A percentile compares a stretch with the other conserved stretches of the same genome.
Evolutionary conservation across 2,797 vertebrate species (phyloP).

Genomic region (Staurois parvus): DNA sequence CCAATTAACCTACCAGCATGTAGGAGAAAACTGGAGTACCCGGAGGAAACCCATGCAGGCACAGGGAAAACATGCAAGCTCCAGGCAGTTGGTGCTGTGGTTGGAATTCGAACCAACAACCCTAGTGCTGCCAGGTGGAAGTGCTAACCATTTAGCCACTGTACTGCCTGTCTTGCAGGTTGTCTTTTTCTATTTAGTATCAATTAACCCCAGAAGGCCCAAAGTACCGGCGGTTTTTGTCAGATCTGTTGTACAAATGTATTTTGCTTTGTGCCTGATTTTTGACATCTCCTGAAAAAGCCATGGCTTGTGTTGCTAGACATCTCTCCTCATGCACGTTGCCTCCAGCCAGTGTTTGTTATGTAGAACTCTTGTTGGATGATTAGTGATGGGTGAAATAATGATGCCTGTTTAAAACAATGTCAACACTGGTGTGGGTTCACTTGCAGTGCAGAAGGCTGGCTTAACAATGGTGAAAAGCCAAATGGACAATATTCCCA

Average conservation of each 20-base stretch:
- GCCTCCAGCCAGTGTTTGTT: constrained; percentile 25
- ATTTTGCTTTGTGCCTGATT: not conserved
- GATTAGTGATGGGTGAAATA: constrained; percentile 1
- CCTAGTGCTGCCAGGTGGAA: too few relatives aligned
- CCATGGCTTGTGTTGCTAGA: constrained; percentile 6
- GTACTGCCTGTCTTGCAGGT: not conserved
- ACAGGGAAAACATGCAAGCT: too few relatives aligned
- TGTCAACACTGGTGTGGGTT: constrained; percentile 47
- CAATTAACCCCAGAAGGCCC: not conserved
- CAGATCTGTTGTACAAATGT: constrained; percentile 4
- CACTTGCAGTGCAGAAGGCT: constrained; percentile 50
- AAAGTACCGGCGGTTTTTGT: not conserved
- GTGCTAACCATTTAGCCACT: too few relatives aligned
- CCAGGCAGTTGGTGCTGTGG: too few relatives aligned
- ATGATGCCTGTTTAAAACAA: constrained; percentile 18
- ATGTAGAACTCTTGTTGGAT: not conserved
- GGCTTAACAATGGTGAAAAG: not conserved
- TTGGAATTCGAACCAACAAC: too few relatives aligned
- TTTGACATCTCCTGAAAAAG: constrained; percentile 8
- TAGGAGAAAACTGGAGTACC: too few relatives aligned
- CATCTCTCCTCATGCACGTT: constrained; percentile 31
- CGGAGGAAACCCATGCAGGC: too few relatives aligned
- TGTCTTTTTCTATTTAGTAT: not conserved
- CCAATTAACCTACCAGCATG: too few relatives aligned
- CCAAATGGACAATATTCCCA: constrained; percentile 5